Evolutionary conservation across 2,888 invertebrate species (phyloP).

Genomic region (Conomelus anceps): DNA sequence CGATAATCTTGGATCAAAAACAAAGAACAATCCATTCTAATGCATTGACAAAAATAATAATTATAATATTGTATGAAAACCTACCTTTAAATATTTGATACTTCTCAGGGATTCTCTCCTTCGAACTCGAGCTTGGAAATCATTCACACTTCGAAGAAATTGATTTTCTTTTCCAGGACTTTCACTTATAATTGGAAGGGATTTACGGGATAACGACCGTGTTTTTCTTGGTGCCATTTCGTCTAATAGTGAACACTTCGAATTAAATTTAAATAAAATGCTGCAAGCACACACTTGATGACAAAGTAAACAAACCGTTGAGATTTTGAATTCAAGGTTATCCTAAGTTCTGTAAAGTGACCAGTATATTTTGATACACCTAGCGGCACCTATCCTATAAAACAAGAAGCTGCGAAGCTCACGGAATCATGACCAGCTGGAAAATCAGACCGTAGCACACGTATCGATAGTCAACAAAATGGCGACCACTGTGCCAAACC

Average conservation of each 20-base stretch:
- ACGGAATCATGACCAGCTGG: too few species aligned
- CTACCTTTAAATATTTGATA: background rate
- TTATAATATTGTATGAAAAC: background rate
- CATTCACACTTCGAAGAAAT: background rate
- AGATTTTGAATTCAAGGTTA: background rate
- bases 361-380: background rate
- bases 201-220: background rate
- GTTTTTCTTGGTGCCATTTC: background rate
- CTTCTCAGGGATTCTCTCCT: background rate
- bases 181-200: background rate
- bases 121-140: slow-evolving; percentile 3
- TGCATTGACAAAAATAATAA: background rate
- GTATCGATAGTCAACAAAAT: too few species aligned
- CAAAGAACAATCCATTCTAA: too few species aligned
- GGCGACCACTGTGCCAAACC: too few species aligned
- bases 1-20: too few species aligned
- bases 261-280: background rate
- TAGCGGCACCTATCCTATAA: too few species aligned
- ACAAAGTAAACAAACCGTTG: background rate
- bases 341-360: too few species aligned
- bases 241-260: background rate
- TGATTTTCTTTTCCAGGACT: slow-evolving; percentile 1
- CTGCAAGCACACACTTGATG: background rate
- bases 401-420: too few species aligned
- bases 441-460: too few species aligned